Evolutionary conservation across 1,140 invertebrate species (phyloP).

Genomic region (Drosophila leontia): DNA sequence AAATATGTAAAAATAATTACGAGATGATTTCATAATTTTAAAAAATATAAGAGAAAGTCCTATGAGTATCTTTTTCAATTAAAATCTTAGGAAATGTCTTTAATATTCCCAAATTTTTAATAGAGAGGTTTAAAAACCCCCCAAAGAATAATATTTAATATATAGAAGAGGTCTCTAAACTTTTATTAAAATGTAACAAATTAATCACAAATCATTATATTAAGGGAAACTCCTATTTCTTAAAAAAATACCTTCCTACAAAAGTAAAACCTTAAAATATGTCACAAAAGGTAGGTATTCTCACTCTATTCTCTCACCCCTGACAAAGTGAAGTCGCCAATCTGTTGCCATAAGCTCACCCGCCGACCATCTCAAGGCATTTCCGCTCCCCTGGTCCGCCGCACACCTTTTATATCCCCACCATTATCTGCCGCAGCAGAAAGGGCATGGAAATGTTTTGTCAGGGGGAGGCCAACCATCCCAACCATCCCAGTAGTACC

Average conservation of each 20-base stretch:
- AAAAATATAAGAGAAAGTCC: too few species aligned
- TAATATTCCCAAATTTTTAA: too few species aligned
- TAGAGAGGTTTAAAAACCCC: too few species aligned
- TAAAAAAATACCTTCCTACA: neutral
- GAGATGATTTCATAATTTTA: too few species aligned
- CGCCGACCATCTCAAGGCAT: constrained; percentile 25
- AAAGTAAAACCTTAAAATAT: neutral
- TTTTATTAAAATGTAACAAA: too few species aligned
- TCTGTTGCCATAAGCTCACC: constrained; percentile 27
- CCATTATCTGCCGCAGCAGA: constrained; percentile 25
- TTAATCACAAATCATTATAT: too few species aligned
- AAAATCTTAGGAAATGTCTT: too few species aligned
- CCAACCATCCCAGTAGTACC: neutral
- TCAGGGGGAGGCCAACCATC: constrained; percentile 14
- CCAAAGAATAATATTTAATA: too few species aligned
- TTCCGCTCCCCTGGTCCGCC: constrained; percentile 18
- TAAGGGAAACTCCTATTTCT: neutral
- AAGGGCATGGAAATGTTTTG: constrained; percentile 43
- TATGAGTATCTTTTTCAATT: too few species aligned
- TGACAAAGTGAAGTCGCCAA: constrained; percentile 19
- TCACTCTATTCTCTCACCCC: neutral
- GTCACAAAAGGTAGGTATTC: neutral
- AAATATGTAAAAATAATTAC: too few species aligned
- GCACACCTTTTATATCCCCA: constrained; percentile 27
- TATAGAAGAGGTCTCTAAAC: too few species aligned